phyloP scores from a whole-genome alignment of 2,888 invertebrate genomes.

The Epistrophe eligans region DNA sequence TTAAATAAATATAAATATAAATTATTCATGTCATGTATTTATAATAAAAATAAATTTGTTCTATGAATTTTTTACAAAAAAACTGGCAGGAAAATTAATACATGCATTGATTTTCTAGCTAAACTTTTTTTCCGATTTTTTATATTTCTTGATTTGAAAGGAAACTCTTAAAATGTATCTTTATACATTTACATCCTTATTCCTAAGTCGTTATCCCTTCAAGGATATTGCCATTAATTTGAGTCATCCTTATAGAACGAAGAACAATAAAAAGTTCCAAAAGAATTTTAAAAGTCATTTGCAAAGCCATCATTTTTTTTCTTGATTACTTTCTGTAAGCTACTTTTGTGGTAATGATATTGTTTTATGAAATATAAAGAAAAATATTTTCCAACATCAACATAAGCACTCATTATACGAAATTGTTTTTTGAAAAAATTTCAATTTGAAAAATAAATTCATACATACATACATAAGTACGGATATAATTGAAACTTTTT shows the following conservation, averaged over 20 bases:
- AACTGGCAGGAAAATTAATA: not conserved
- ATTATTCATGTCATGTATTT: too few species aligned
- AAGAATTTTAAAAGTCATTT: conserved; percentile 27
- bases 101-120: not conserved
- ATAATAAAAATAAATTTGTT: too few species aligned
- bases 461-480: not conserved
- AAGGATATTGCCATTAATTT: conserved; percentile 19
- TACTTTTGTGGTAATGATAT: conserved; percentile 17
- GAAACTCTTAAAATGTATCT: not conserved
- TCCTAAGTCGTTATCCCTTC: not conserved
- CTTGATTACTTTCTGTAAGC: conserved; percentile 9
- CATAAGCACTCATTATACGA: not conserved
- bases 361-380: conserved; percentile 10
- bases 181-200: not conserved
- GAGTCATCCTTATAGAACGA: not conserved
- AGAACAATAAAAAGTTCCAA: conserved; percentile 5
- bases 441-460: not conserved
- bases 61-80: too few species aligned
- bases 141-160: not conserved
- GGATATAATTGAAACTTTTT: conserved; percentile 13
- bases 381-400: not conserved
- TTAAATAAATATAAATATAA: too few species aligned
- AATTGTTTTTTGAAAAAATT: not conserved
- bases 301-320: conserved; percentile 10
- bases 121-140: not conserved